phyloP scores from a whole-genome alignment of 2,797 vertebrate species.

The Malacoraja senta region DNA sequence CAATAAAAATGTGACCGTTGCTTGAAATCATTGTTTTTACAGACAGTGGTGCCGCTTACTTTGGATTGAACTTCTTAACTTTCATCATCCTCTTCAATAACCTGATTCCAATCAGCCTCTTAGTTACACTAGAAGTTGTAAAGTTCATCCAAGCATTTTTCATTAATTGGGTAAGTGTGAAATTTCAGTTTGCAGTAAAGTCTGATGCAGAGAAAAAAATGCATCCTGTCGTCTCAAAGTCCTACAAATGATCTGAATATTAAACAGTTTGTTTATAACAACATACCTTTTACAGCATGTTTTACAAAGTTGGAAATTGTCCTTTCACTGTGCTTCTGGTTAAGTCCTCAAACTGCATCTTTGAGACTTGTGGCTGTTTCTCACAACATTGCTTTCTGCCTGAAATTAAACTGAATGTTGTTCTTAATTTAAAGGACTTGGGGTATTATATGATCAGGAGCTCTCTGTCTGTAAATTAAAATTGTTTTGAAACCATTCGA shows the following conservation, averaged over 20 bases:
- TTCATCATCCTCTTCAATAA: constrained; percentile 99
- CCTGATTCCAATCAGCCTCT: constrained; percentile 95
- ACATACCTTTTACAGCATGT: background rate
- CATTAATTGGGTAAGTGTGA: constrained; percentile 93
- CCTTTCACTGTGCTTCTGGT: background rate
- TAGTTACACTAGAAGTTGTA: constrained; percentile 96
- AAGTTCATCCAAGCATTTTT: constrained; percentile 98
- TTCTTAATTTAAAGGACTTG: background rate
- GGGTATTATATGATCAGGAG: background rate
- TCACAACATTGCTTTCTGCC: too few relatives aligned
- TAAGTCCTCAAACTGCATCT: background rate
- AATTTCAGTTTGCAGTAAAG: background rate
- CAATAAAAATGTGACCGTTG: background rate
- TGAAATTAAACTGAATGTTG: background rate
- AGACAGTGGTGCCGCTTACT: constrained; percentile 97
- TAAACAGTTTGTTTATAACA: background rate
- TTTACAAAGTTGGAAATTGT: background rate
- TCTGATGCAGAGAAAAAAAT: background rate
- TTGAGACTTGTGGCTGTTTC: background rate
- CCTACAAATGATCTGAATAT: background rate
- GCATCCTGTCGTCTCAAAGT: constrained; percentile 19
- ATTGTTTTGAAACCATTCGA: background rate
- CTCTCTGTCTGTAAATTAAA: background rate
- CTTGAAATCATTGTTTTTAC: constrained; percentile 44
- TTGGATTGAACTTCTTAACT: constrained; percentile 97